phyloP scores from a whole-genome alignment of 2,888 invertebrate species.

The Parnassius mnemosyne region DNA sequence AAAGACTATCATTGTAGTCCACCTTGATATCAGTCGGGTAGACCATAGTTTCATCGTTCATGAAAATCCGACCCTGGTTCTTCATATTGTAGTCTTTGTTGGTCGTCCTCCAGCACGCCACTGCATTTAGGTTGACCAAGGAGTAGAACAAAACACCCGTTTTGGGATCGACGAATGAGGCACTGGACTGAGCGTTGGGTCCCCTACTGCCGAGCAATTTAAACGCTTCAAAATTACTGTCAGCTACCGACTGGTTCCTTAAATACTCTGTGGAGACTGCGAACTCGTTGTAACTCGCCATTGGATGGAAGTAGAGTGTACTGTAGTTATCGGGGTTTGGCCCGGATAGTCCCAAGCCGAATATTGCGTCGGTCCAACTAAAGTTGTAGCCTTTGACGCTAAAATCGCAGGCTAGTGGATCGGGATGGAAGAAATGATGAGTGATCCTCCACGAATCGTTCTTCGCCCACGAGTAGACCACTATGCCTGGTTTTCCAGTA shows the following conservation, averaged over 20 bases:
- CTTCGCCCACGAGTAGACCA: slow-evolving; percentile 88
- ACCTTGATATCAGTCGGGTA: slow-evolving; percentile 90
- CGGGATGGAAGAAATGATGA: slow-evolving; percentile 85
- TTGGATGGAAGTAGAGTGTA: slow-evolving; percentile 89
- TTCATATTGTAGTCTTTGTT: slow-evolving; percentile 84
- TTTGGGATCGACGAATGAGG: slow-evolving; percentile 85
- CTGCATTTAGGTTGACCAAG: slow-evolving; percentile 86
- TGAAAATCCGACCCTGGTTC: slow-evolving; percentile 86
- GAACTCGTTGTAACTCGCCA: slow-evolving; percentile 88
- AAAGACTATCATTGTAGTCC: slow-evolving; percentile 84
- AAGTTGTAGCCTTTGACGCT: slow-evolving; percentile 85
- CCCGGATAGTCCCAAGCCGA: slow-evolving; percentile 86
- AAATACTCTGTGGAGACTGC: slow-evolving; percentile 85
- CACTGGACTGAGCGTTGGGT: slow-evolving; percentile 86
- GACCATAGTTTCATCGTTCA: slow-evolving; percentile 85
- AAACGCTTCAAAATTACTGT: slow-evolving; percentile 82
- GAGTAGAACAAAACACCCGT: slow-evolving; percentile 88
- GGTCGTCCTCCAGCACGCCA: slow-evolving; percentile 89
- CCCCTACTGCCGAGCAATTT: slow-evolving; percentile 85
- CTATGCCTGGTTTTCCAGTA: slow-evolving; percentile 83
- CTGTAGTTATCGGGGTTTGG: slow-evolving; percentile 83
- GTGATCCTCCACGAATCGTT: slow-evolving; percentile 87
- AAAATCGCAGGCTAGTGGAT: slow-evolving; percentile 86
- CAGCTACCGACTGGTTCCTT: slow-evolving; percentile 79
- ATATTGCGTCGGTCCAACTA: slow-evolving; percentile 89